Evolutionary conservation across 2,797 vertebrate genomes (phyloP).

Genomic region (Choloepus didactylus): DNA sequence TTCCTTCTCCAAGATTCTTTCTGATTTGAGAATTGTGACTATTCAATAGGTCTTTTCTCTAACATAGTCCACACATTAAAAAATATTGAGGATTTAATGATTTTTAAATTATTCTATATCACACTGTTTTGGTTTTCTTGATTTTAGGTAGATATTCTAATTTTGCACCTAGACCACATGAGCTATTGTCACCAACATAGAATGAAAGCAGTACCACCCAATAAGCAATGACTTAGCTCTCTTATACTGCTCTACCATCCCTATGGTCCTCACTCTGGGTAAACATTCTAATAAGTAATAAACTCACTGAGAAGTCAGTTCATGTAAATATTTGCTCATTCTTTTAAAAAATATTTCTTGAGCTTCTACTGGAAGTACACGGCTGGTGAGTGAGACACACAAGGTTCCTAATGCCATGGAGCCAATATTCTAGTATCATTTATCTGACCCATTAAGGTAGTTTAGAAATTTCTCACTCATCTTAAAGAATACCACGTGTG

Average conservation of each 20-base stretch:
- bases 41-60: constrained; percentile 26
- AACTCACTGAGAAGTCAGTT: constrained; percentile 35
- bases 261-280: constrained; percentile 39
- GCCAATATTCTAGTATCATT: not conserved
- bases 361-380: not conserved
- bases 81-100: no score
- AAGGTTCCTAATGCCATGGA: not conserved
- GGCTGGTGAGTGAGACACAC: not conserved
- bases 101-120: constrained; percentile 28
- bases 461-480: not conserved
- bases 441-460: constrained; percentile 2
- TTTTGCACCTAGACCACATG: not conserved
- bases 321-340: constrained; percentile 51
- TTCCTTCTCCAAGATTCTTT: constrained; percentile 60
- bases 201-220: not conserved
- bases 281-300: constrained; percentile 44
- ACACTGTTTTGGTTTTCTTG: constrained; percentile 31
- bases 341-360: constrained; percentile 62
- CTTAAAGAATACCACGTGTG: constrained; percentile 20
- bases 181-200: constrained; percentile 28
- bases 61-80: not conserved
- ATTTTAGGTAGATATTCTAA: constrained; percentile 67
- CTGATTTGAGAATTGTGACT: constrained; percentile 22
- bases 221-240: not conserved
- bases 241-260: not conserved